phyloP scores from a whole-genome alignment of 2,113 vertebrate genomes.

The Tenebrosternarchus preto region DNA sequence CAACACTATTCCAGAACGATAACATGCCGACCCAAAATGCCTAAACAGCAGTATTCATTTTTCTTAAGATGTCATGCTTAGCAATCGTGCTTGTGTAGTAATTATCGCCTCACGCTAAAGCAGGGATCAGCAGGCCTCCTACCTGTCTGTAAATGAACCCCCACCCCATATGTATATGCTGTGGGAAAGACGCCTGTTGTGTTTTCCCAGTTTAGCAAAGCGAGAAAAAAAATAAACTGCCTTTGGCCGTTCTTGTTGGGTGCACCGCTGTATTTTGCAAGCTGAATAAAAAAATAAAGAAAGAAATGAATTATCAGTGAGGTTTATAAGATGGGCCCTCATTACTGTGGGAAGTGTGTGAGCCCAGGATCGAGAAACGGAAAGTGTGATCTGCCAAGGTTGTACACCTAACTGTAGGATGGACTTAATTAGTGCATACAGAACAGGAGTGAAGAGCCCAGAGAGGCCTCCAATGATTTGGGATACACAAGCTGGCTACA shows the following conservation, averaged over 20 bases:
- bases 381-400: constrained; percentile 69
- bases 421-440: constrained; percentile 58
- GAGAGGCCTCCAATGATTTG: neutral
- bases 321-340: constrained; percentile 50
- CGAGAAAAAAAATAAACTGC: constrained; percentile 7
- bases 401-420: constrained; percentile 68
- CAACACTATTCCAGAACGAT: too few species aligned
- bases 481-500: constrained; percentile 32
- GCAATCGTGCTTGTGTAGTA: too few species aligned
- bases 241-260: constrained; percentile 37
- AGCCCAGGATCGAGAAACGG: constrained; percentile 47
- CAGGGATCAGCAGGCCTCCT: too few species aligned
- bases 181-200: too few species aligned
- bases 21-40: too few species aligned
- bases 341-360: constrained; percentile 26
- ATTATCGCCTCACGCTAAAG: too few species aligned
- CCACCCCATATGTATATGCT: too few species aligned
- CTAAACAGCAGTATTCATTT: too few species aligned
- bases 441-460: constrained; percentile 1
- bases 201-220: neutral
- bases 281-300: too few species aligned
- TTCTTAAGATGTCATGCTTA: too few species aligned
- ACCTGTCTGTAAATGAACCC: too few species aligned
- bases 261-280: neutral
- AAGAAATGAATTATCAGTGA: constrained; percentile 52